phyloP scores from a whole-genome alignment of 2,113 vertebrate genomes.

The Crypturellus undulatus region DNA sequence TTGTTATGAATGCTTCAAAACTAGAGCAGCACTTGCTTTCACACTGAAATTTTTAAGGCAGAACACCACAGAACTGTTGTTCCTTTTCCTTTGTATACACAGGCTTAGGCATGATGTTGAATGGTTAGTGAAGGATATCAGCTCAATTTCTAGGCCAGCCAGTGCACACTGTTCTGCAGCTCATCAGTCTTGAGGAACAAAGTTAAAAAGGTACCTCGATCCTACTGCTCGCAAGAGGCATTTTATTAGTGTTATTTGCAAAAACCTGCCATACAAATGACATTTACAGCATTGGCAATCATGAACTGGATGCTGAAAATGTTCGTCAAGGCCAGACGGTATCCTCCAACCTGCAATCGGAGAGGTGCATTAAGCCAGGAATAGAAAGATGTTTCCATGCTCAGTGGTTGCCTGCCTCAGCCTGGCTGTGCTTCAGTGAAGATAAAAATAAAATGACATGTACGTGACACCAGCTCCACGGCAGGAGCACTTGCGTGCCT shows the following conservation, averaged over 20 bases:
- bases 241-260: neutral
- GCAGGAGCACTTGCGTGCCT: neutral
- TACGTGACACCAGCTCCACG: neutral
- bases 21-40: neutral
- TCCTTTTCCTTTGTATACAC: neutral
- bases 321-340: neutral
- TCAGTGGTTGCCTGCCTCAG: neutral
- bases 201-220: neutral
- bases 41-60: neutral
- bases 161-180: neutral
- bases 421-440: conserved; percentile 35
- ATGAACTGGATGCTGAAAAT: neutral
- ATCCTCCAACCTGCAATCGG: neutral
- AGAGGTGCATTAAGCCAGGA: neutral
- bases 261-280: neutral
- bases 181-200: neutral
- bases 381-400: conserved; percentile 33
- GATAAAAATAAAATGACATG: conserved; percentile 16
- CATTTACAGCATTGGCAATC: conserved; percentile 8
- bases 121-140: neutral
- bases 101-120: neutral
- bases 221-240: neutral
- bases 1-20: neutral
- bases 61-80: neutral
- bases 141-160: neutral